Evolutionary conservation across 2,888 invertebrate species (phyloP), one percentile per base, ranked within the genome.

Genomic region (Xestoiulus laeticollis): DNA sequence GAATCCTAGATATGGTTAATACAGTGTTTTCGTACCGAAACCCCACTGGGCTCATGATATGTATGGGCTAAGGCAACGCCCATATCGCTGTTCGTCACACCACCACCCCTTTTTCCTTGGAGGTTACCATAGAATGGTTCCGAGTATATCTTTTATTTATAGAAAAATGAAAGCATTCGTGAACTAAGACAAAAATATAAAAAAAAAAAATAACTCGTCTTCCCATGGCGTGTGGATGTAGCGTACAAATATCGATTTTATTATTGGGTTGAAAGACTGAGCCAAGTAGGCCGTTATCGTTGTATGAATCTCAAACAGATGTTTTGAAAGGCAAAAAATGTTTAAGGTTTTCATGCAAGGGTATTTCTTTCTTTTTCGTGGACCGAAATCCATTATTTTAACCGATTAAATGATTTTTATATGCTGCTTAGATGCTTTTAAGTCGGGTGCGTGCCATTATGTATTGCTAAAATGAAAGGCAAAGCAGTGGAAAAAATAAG

Each of bases 221-320:
- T 78, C 30, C 78, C 30, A 78, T 30, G 10, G 68, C 26, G 22
- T 10, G 19, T 48, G 48, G 59, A 59, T 59, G 59, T 59, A 19
- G 30, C 78, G 78, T 78, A 26, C 26, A 78, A 78, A 30, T 78
- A 78, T 78, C 78, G 78, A 78, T 78, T 26, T 78, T 78, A 30
- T 78, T 78, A 78, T 78, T 78, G 78, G 78, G 78, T 26, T 26
- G 78, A 78, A 78, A 78, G 14, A 8, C 30, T 30, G 26, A 78
- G 14, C 78, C 78, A 30, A 78, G 78, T 78, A 78, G 78, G 78
- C 78, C 30, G 78, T 78, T 78, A 78, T 78, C 78, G 78, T 78
- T 78, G 78, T 78, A 78, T 78, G 78, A 78, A 78, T 78, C 78
- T 78, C 78, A 78, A 78, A 78, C 78, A 78, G 78, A 78, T 78